Evolutionary conservation across 1,140 invertebrate genomes (phyloP).

Genomic region (Eurosta solidaginis): DNA sequence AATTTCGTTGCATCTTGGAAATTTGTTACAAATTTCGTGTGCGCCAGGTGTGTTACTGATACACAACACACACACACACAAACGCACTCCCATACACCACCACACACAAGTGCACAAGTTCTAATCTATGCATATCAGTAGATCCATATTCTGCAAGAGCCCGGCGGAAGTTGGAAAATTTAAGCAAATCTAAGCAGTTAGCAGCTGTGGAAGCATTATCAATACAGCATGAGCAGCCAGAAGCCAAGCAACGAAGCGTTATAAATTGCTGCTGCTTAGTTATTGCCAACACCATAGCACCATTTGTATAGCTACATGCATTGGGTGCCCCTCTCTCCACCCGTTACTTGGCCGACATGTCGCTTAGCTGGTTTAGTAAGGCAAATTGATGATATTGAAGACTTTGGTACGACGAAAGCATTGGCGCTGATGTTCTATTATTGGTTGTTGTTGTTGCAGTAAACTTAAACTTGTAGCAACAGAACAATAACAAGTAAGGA

Average conservation of each 20-base stretch:
- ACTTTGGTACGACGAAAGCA: background rate
- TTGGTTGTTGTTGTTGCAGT: background rate
- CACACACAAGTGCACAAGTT: background rate
- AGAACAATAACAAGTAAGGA: no score
- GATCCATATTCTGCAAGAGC: no score
- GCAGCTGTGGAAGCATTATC: no score
- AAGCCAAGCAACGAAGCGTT: background rate
- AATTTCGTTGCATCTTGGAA: conserved; percentile 20
- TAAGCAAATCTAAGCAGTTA: no score
- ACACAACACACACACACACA: background rate
- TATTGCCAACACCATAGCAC: conserved; percentile 17
- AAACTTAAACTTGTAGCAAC: background rate
- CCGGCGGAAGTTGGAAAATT: no score
- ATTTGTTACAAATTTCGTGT: conserved; percentile 24
- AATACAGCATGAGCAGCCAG: background rate
- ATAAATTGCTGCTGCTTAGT: conserved; percentile 26
- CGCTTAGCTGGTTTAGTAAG: background rate
- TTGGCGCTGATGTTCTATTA: background rate
- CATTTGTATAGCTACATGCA: background rate
- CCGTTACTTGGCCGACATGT: no score
- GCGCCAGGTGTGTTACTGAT: background rate
- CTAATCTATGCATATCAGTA: no score
- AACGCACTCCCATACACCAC: no score
- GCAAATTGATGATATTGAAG: conserved; percentile 13
- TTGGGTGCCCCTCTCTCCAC: background rate